Evolutionary conservation across 2,888 invertebrate species (phyloP), one percentile per base, ranked within the genome.

Genomic region (Platycheirus albimanus): DNA sequence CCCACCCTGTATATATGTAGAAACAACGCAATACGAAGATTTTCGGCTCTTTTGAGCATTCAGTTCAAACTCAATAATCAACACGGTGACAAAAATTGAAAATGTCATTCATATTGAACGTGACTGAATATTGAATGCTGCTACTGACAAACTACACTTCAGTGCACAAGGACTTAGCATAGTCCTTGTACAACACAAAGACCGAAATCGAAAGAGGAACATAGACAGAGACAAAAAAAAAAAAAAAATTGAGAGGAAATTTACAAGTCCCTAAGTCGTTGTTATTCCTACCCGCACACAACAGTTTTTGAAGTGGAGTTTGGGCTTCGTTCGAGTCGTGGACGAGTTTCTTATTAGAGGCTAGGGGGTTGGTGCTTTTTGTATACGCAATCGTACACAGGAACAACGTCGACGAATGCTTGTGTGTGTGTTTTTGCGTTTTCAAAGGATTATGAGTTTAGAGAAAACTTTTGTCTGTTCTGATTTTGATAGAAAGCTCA

Each of bases 191-290:
- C 11, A 61, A 54, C 43, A 49, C 17, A 45, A 28, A n/a, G 36
- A 36, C 30, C 6, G 1, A 54, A 8, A 5, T 1, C 10, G 8
- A 58, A 41, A 6, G 17, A 33, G 11, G n/a, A 30, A 58, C 8
- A 30, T 1, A 17, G 24, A 45, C 17, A 15, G n/a, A 24, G 41
- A n/a, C n/a, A 47, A 8, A 15, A 58, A 15, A 43, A 43, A 47
- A 13, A 15, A 58, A 15, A 28, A 66, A 33, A 54, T 20, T 36
- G 38, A 47, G 41, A 43, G 56, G 49, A 69, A 78, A 69, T 83
- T 83, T 74, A 83, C 83, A 83, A 83, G 74, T 83, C 78, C 69
- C 83, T 78, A 74, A 83, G 83, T 83, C 72, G 78, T 72, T 83
- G 83, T 78, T 78, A 78, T 78, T 78, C 69, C 72, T 56, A 74